Conservation (phyloP, 2,888 invertebrate genomes). For the Teleogryllus oceanicus region DNA sequence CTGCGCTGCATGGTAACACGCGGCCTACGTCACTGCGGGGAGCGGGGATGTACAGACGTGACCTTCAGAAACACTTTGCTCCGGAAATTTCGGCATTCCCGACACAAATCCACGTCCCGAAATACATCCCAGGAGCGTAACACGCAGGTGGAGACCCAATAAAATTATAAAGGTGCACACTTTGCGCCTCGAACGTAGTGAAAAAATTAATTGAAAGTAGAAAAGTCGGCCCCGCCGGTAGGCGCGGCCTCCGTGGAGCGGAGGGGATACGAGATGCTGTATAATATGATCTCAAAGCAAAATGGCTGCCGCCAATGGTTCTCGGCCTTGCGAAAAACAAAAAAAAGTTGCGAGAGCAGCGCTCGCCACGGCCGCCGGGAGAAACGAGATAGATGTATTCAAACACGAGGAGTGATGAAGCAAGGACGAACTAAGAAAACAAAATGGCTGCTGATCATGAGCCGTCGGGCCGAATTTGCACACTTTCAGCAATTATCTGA, state of each 20-base stretch:
- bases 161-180: constrained; percentile 20
- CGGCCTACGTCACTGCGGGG: neutral
- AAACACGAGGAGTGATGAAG: constrained; percentile 18
- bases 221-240: constrained; percentile 21
- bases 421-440: constrained; percentile 18
- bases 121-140: neutral
- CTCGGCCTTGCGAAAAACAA: constrained; percentile 1
- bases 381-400: constrained; percentile 12
- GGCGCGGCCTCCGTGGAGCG: constrained; percentile 19
- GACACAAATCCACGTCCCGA: neutral
- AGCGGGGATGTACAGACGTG: constrained; percentile 1
- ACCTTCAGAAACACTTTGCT: constrained; percentile 10
- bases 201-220: constrained; percentile 23
- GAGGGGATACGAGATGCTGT: constrained; percentile 9
- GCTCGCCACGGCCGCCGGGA: neutral
- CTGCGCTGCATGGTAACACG: neutral
- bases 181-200: neutral
- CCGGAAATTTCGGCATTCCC: neutral
- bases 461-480: neutral
- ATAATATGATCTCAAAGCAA: constrained; percentile 1
- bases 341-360: constrained; percentile 1
- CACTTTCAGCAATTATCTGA: neutral
- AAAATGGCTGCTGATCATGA: neutral
- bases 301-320: constrained; percentile 18
- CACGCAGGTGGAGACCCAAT: neutral